A percentile compares a stretch with the other conserved stretches of the same genome.
These are phyloP conservation scores for Rhopalosiphum padi DNA, from an alignment of 1,140 invertebrate genomes.

Conservation along the genomic window DNA sequence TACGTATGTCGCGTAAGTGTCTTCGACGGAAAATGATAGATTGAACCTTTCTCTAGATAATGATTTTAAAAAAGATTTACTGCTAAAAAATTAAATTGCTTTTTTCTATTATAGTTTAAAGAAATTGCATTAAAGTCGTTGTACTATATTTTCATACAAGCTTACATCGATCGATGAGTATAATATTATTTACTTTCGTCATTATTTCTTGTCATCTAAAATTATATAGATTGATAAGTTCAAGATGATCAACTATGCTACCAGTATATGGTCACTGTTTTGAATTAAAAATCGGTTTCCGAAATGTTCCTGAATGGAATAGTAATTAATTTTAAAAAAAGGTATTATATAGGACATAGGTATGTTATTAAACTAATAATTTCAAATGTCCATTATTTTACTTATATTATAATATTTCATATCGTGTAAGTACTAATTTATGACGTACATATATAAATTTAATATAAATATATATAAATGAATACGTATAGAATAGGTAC, in stretches of 20 bases:
- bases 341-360: too few relatives aligned
- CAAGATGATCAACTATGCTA: background rate
- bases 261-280: background rate
- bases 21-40: background rate
- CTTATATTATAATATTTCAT: background rate
- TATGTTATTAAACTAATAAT: background rate
- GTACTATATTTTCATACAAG: background rate
- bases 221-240: background rate
- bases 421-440: background rate
- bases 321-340: background rate
- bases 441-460: background rate
- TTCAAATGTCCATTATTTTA: background rate
- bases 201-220: background rate
- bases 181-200: background rate
- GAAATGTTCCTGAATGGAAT: background rate
- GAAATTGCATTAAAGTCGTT: background rate
- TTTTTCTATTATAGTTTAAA: background rate
- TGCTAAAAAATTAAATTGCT: background rate
- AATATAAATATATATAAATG: background rate
- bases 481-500: background rate
- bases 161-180: background rate
- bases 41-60: slow-evolving; percentile 12
- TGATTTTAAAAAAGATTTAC: slow-evolving; percentile 25
- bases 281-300: background rate
- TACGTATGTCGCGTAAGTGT: background rate